Conservation (phyloP, 2,113 vertebrate species). For the Poicephalus gulielmi region DNA sequence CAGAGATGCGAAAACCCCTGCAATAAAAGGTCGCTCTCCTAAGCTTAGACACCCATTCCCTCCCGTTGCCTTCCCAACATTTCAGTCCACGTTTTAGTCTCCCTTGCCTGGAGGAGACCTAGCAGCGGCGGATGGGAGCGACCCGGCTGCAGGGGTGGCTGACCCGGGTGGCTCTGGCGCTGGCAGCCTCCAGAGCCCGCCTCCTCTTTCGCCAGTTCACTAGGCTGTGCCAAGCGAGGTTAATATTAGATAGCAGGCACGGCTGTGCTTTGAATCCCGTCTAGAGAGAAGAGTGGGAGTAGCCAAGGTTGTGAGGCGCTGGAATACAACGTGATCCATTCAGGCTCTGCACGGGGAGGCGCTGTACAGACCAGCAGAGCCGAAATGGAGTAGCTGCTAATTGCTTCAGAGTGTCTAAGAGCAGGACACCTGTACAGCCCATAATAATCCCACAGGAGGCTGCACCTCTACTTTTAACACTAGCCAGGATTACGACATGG, state of each 20-base stretch:
- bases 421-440: constrained; percentile 63
- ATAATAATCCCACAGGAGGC: not conserved
- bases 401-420: constrained; percentile 10
- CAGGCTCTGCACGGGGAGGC: constrained; percentile 25
- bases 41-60: not conserved
- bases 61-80: not conserved
- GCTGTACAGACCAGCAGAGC: not conserved
- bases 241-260: not conserved
- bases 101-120: not conserved
- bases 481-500: not conserved
- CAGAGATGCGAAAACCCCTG: not conserved
- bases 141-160: not conserved
- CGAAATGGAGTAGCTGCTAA: constrained; percentile 26
- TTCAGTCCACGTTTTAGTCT: not conserved
- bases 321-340: not conserved
- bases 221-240: not conserved
- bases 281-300: not conserved
- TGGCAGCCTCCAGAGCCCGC: not conserved
- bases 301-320: not conserved
- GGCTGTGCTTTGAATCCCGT: not conserved
- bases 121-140: not conserved
- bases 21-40: not conserved
- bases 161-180: not conserved
- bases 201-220: not conserved
- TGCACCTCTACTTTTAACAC: not conserved